Conservation (phyloP, 2,797 vertebrate genomes). For the Falco cherrug region DNA sequence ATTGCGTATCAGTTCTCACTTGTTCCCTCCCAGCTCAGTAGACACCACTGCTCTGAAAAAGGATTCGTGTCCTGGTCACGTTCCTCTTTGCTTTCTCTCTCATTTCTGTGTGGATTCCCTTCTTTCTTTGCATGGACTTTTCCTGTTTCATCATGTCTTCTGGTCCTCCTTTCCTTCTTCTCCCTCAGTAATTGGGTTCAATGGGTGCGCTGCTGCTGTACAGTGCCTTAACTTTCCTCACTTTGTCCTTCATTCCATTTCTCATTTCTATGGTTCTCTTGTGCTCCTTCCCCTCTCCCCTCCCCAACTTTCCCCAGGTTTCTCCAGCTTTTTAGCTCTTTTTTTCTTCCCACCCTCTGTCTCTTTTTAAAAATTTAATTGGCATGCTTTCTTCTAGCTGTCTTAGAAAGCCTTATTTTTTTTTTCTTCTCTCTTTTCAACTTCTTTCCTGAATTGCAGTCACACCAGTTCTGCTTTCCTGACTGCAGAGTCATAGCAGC, state of each 20-base stretch:
- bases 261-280: conserved; percentile 16
- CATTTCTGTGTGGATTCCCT: background rate
- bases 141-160: background rate
- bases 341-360: conserved; percentile 33
- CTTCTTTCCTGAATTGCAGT: conserved; percentile 70
- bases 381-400: conserved; percentile 67
- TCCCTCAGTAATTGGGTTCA: background rate
- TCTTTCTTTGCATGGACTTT: background rate
- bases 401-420: conserved; percentile 64
- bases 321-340: conserved; percentile 31
- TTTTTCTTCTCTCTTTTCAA: conserved; percentile 64
- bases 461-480: conserved; percentile 67
- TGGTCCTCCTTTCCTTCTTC: background rate
- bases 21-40: background rate
- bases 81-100: background rate
- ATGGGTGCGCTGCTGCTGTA: background rate
- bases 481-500: conserved; percentile 75
- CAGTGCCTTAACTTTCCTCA: background rate
- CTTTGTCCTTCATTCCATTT: background rate
- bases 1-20: background rate
- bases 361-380: conserved; percentile 66
- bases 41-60: background rate
- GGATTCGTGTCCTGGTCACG: background rate
- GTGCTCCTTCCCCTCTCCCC: background rate
- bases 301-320: conserved; percentile 26